phyloP scores from a whole-genome alignment of 2,888 invertebrate species.

The Volucella inflata region DNA sequence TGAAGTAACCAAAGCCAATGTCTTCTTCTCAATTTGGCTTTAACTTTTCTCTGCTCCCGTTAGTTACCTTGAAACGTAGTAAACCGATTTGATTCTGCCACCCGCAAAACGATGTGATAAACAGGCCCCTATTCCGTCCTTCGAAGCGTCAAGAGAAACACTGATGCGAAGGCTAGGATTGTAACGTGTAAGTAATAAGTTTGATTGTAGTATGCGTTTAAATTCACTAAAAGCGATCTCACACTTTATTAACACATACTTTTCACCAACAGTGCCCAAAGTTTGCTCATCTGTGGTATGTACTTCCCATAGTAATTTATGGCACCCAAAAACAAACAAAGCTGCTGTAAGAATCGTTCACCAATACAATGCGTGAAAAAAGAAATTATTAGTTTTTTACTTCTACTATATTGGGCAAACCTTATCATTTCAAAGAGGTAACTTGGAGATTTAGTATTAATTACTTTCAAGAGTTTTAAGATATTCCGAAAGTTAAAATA shows the following conservation, averaged over 20 bases:
- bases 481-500: no score
- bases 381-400: no score
- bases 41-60: slow-evolving; percentile 78
- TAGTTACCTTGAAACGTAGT: slow-evolving; percentile 59
- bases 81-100: slow-evolving; percentile 54
- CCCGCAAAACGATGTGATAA: slow-evolving; percentile 51
- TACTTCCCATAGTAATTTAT: slow-evolving; percentile 43
- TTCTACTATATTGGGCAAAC: no score
- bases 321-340: slow-evolving; percentile 9
- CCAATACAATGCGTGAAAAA: no score
- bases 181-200: slow-evolving; percentile 26
- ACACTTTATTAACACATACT: slow-evolving; percentile 13
- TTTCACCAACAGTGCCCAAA: slow-evolving; percentile 16
- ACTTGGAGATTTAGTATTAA: no score
- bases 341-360: slow-evolving; percentile 11
- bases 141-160: slow-evolving; percentile 25
- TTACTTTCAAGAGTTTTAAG: no score
- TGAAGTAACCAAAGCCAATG: slow-evolving; percentile 16
- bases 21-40: slow-evolving; percentile 76
- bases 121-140: slow-evolving; percentile 22
- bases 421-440: no score
- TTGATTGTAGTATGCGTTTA: slow-evolving; percentile 25
- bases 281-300: slow-evolving; percentile 36
- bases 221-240: slow-evolving; percentile 9
- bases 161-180: slow-evolving; percentile 39